A percentile compares a stretch with the other conserved stretches of the same genome.
These are phyloP conservation scores for Telenomus remus DNA, from an alignment of 1,140 invertebrate genomes.

Conservation along the genomic window DNA sequence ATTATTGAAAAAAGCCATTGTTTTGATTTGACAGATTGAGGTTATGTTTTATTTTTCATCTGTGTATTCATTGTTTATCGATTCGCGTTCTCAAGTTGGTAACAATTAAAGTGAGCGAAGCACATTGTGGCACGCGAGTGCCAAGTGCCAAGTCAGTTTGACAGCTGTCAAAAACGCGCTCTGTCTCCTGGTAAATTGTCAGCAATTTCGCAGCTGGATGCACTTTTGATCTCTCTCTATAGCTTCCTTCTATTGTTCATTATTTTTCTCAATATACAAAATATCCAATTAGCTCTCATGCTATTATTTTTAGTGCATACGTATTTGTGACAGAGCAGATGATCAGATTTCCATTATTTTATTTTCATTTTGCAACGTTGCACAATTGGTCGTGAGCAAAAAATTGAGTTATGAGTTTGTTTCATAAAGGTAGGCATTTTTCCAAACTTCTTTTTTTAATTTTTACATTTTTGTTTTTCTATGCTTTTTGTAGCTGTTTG, in stretches of 20 bases:
- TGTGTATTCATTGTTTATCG: neutral
- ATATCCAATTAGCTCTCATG: too few relatives aligned
- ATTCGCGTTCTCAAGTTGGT: neutral
- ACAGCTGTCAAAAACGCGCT: neutral
- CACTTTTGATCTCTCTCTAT: neutral
- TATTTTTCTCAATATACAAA: too few relatives aligned
- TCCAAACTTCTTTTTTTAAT: neutral
- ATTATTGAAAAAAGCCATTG: too few relatives aligned
- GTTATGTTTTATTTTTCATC: too few relatives aligned
- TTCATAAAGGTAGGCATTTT: slow-evolving; percentile 9
- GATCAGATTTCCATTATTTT: slow-evolving; percentile 15
- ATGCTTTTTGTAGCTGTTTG: neutral
- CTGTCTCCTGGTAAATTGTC: too few relatives aligned
- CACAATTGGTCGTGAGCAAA: slow-evolving; percentile 6
- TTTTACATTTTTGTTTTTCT: slow-evolving; percentile 2
- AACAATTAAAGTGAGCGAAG: neutral
- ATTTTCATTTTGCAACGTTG: slow-evolving; percentile 18
- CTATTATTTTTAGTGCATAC: too few relatives aligned
- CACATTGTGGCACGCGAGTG: neutral
- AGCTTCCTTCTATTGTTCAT: neutral
- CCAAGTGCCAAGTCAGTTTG: neutral
- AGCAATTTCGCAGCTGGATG: neutral
- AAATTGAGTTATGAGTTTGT: slow-evolving; percentile 5
- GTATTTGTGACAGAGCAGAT: neutral
- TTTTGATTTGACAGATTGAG: too few relatives aligned